A percentile compares a stretch with the other conserved stretches of the same genome.
These are phyloP conservation scores for Decapterus maruadsi DNA, from an alignment of 2,797 vertebrate genomes.

Conservation along the genomic window DNA sequence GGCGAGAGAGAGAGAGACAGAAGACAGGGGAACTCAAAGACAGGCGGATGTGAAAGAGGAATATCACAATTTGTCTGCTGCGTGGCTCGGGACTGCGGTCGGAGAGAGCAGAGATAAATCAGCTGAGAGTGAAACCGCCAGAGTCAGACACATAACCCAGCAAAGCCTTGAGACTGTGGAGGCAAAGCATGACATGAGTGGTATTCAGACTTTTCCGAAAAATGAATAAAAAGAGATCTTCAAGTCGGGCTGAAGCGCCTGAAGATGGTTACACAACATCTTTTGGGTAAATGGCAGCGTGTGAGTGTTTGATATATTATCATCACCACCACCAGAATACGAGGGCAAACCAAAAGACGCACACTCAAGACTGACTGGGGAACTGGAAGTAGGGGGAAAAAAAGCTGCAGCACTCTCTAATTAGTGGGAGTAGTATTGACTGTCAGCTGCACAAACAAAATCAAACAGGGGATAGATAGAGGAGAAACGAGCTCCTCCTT, in stretches of 20 bases:
- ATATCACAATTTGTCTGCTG: not conserved
- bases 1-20: not conserved
- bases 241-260: not conserved
- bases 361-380: not conserved
- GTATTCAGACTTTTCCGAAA: not conserved
- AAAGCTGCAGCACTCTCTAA: slow-evolving; percentile 31
- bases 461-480: not conserved
- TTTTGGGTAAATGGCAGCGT: slow-evolving; percentile 1
- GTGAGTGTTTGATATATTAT: slow-evolving; percentile 1
- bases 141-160: not conserved
- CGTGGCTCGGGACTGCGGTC: not conserved
- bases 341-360: not conserved
- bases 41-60: not conserved
- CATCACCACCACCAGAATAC: slow-evolving; percentile 1
- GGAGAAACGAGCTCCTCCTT: slow-evolving; percentile 12
- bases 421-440: slow-evolving; percentile 26
- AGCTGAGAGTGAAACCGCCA: not conserved
- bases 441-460: slow-evolving; percentile 32
- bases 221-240: not conserved
- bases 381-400: slow-evolving; percentile 13
- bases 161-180: not conserved
- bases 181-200: not conserved
- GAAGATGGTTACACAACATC: not conserved
- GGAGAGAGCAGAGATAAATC: not conserved
- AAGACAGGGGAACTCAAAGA: not conserved